Evolutionary conservation across 2,888 invertebrate species (phyloP).

Genomic region (Sphaeridia pumilis): DNA sequence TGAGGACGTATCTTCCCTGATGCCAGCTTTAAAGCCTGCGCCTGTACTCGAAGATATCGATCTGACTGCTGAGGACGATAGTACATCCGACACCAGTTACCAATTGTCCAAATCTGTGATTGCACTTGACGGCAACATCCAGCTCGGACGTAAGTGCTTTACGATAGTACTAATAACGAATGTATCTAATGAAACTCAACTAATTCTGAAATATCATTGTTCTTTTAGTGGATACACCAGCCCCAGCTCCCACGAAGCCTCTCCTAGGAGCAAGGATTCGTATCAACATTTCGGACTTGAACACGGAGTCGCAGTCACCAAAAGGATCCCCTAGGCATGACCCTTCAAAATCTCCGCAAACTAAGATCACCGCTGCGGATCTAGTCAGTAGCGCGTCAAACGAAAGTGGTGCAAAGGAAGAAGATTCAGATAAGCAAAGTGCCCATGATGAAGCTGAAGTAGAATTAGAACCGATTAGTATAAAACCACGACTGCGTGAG

Average conservation of each 20-base stretch:
- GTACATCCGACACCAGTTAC: neutral
- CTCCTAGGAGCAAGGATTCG: neutral
- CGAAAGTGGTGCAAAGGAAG: neutral
- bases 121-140: conserved; percentile 34
- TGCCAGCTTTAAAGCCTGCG: neutral
- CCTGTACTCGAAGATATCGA: conserved; percentile 17
- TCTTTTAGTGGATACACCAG: neutral
- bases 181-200: neutral
- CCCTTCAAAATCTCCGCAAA: neutral
- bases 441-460: conserved; percentile 38
- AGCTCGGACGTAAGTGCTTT: neutral
- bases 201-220: neutral
- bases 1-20: neutral
- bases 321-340: neutral
- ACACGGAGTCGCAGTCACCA: conserved; percentile 4
- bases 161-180: neutral
- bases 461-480: conserved; percentile 29
- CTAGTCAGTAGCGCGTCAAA: neutral
- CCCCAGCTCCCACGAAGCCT: neutral
- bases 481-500: conserved; percentile 52
- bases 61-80: conserved; percentile 22
- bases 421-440: conserved; percentile 16
- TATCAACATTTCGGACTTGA: conserved; percentile 7
- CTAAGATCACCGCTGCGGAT: neutral
- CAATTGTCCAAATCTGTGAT: conserved; percentile 13